Evolutionary conservation across 2,797 vertebrate species (phyloP).

Genomic region (Loris lydekkerianus): DNA sequence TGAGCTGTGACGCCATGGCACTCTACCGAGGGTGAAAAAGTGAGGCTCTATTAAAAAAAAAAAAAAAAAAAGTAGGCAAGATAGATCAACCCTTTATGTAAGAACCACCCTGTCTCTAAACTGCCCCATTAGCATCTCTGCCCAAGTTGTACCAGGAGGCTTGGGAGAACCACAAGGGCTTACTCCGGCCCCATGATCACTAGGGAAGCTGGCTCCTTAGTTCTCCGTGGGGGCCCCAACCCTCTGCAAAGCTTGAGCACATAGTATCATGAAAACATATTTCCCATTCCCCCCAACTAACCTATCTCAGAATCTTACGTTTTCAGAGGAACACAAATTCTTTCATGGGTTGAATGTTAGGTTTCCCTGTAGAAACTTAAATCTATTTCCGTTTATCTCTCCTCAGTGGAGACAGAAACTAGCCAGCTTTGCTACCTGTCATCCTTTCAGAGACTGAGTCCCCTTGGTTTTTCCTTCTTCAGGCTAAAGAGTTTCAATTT

Average conservation of each 20-base stretch:
- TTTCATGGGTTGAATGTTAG: background rate
- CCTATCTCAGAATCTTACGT: background rate
- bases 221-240: background rate
- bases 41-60: no score
- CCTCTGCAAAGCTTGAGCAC: background rate
- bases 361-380: background rate
- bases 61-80: background rate
- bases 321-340: background rate
- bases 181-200: background rate
- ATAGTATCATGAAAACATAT: background rate
- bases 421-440: background rate
- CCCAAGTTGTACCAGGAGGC: background rate
- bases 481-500: conserved; percentile 10
- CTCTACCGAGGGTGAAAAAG: no score
- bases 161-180: background rate
- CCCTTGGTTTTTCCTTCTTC: background rate
- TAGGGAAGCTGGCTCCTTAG: background rate
- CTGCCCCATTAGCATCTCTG: fast-evolving
- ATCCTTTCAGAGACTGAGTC: background rate
- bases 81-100: background rate
- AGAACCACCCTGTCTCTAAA: background rate
- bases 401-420: background rate
- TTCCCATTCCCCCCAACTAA: background rate
- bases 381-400: background rate
- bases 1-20: no score